Percentiles rank a stretch among this genome's conserved stretches.
Evolutionary conservation across 2,113 vertebrate species (phyloP).

Genomic region (Apaloderma vittatum): DNA sequence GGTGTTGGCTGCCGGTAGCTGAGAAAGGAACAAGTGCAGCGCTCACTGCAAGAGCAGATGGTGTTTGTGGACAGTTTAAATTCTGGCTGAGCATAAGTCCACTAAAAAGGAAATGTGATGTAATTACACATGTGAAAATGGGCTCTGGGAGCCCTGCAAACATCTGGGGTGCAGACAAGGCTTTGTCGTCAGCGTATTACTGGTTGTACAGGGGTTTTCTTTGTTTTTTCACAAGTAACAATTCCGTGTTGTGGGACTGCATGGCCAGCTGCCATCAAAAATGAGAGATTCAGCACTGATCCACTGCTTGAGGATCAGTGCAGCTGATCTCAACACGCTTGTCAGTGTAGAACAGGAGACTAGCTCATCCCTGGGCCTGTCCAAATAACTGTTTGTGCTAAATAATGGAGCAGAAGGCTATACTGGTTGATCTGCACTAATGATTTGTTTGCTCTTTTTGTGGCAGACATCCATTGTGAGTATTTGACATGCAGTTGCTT

Average conservation of each 20-base stretch:
- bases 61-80: not conserved
- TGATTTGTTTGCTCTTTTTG: not conserved
- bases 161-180: not conserved
- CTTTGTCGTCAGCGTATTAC: not conserved
- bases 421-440: not conserved
- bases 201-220: not conserved
- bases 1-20: not conserved
- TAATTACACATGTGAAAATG: not conserved
- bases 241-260: not conserved
- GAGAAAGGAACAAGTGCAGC: not conserved
- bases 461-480: not conserved
- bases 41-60: not conserved
- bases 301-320: fast-evolving
- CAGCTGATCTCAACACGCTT: not conserved
- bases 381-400: not conserved
- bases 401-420: not conserved
- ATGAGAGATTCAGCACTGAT: not conserved
- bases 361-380: not conserved
- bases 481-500: not conserved
- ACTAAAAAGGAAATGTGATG: not conserved
- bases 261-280: not conserved
- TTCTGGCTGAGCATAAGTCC: not conserved
- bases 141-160: not conserved
- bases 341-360: not conserved
- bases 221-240: not conserved